Base-by-base conservation (phyloP, 1,140 invertebrate species). In the Bathynomus jamesi region DNA sequence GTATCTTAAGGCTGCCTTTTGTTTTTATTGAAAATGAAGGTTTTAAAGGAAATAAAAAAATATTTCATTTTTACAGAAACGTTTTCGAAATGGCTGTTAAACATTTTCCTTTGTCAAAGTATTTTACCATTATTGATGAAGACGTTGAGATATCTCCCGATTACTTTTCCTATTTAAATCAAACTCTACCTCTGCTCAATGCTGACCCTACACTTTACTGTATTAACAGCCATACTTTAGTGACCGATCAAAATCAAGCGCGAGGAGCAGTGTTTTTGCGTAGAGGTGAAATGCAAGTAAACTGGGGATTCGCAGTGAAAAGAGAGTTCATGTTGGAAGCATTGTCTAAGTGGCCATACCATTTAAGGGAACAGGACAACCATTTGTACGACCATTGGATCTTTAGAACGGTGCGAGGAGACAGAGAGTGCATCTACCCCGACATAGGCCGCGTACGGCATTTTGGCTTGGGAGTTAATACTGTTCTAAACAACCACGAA, bases 131-230 rank as follows among this genome's bases (percentile, higher is more conserved):
- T 17, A 79, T 89, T 28, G 88, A 89, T 80, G 88, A 89, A 79
- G 88, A 89, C 80, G 82, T 89, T 30, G 87, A 89, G 79, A 84
- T 89, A 4, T 86, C 87, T 27, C 85, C 85, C 61, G 87, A 89
- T 80, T 87, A 88, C 79, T 87, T 87, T 76, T 86, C 71, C 78
- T 89, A 86, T 79, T 87, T 89, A 78, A 87, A 83, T 78, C 88
- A 89, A 80, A 87, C 87, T 7, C 74, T 85, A 11, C 82, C 82
- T 66, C 75, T 89, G 17, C 76, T 89, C 25, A 13, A 61, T 1
- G 83, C 86, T 72, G 86, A 88, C 75, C 76, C 80, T 1, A 82
- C 81, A 30, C 69, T 89, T 24, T 89, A 88, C 77, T 89, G 88
- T 80, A 83, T 89, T 31, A 88, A 86, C 25, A 87, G 87, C 0